Base-by-base conservation (phyloP, 1,140 invertebrate species). In the Drosophila persimilis region DNA sequence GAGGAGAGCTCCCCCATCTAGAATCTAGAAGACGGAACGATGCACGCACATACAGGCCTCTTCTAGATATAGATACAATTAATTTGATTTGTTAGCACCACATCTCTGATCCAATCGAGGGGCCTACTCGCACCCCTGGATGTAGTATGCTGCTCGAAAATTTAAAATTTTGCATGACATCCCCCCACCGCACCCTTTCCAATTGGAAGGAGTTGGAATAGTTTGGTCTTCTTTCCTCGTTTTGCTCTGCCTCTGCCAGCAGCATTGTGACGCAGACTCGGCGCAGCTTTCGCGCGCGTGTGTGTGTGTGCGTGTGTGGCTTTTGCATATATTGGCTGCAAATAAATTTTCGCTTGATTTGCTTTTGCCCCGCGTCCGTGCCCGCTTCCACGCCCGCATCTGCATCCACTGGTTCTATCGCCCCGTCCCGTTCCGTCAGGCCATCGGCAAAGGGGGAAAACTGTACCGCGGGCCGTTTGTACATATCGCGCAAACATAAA, bases 401-500 rank as follows among this genome's bases (percentile, higher is more conserved):
- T 29, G 29, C 20, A 35, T n/a, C n/a, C 26, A 48, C 24, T 43
- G n/a, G 35, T 17, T 22, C 24, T 41, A 39, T 39, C 11, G 35
- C 35, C 11, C 46, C 6, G 8, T 44, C 47, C 26, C 48, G 8
- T 44, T 44, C 26, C 48, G 29, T 47, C 41, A 56, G 35, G 8
- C 29, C 60, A 81, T 58, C 59, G 74, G 74, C 64, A 64, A 73
- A 56, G 60, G 81, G 73, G 77, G 54, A 74, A 77, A 80, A 86
- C 81, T 88, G 83, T 88, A 86, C 81, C 77, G 72, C 81, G 83
- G 77, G 64, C 56, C 62, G 81, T 86, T 81, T 86, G 81, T 77
- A 75, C 75, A 74, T 86, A 88, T 88, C 83, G 81, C 81, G 81
- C 78, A 88, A 86, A 85, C 78, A 85, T 85, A 86, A 85, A 85